Conservation (phyloP, 2,797 vertebrate genomes). For the Acanthurus leucopareius region DNA sequence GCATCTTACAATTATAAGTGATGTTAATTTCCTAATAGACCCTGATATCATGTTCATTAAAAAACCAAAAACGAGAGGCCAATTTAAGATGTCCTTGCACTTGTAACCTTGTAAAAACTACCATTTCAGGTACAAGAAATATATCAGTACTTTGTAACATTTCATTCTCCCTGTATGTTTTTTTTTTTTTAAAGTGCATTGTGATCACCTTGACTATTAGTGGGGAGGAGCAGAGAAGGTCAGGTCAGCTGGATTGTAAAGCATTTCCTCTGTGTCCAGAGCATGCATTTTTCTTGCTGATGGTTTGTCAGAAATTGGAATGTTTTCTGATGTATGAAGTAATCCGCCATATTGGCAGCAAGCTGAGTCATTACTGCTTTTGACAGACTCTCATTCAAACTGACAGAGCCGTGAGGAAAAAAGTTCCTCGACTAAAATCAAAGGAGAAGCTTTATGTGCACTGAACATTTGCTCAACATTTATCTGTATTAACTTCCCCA, state of each 20-base stretch:
- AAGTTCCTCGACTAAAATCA: slow-evolving; percentile 13
- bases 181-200: slow-evolving; percentile 21
- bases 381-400: slow-evolving; percentile 70
- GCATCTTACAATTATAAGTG: not conserved
- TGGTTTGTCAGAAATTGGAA: slow-evolving; percentile 64
- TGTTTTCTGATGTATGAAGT: slow-evolving; percentile 71
- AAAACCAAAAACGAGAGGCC: not conserved
- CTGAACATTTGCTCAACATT: slow-evolving; percentile 1
- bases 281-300: slow-evolving; percentile 60
- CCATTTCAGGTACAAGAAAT: not conserved
- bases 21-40: not conserved
- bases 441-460: slow-evolving; percentile 9
- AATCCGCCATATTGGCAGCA: slow-evolving; percentile 60
- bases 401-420: slow-evolving; percentile 31
- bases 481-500: slow-evolving; percentile 13
- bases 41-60: not conserved
- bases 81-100: not conserved
- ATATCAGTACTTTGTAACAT: not conserved
- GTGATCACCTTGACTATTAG: slow-evolving; percentile 28
- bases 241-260: slow-evolving; percentile 40
- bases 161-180: slow-evolving; percentile 19
- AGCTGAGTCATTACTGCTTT: slow-evolving; percentile 61
- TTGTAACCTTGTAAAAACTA: not conserved
- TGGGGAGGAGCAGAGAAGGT: slow-evolving; percentile 6
- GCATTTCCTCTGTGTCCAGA: slow-evolving; percentile 46